Conservation (phyloP, 2,888 invertebrate species). For the Mythimna impura region DNA sequence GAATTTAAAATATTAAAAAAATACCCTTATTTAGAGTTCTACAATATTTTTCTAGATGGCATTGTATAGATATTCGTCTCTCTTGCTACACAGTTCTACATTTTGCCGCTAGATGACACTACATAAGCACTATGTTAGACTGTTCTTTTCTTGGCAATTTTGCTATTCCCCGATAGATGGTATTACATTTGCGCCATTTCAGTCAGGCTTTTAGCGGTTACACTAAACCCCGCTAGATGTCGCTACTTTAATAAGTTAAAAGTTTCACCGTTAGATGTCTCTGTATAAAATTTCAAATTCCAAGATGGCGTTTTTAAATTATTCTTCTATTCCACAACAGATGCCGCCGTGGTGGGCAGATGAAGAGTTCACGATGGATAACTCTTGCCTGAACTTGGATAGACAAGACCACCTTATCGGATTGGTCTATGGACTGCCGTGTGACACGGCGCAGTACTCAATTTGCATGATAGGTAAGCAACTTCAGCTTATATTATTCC, state of each 20-base stretch:
- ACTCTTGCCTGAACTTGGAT: conserved; percentile 87
- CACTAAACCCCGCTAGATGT: conserved; percentile 1
- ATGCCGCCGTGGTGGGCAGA: conserved; percentile 86
- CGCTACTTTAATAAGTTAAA: background rate
- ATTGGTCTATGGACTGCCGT: conserved; percentile 87
- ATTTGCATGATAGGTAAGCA: conserved; percentile 85
- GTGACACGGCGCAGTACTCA: conserved; percentile 87
- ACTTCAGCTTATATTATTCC: background rate
- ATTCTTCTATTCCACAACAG: conserved; percentile 64
- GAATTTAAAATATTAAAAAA: background rate
- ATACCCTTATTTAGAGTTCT: background rate
- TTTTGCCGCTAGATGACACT: background rate
- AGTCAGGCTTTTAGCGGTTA: accelerated
- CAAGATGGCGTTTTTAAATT: background rate
- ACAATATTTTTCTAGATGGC: background rate
- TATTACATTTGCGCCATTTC: no score
- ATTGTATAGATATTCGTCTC: background rate
- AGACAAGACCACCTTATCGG: conserved; percentile 86
- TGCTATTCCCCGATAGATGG: background rate
- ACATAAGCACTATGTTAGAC: accelerated
- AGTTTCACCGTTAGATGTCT: conserved; percentile 14
- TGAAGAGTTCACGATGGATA: conserved; percentile 83
- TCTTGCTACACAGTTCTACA: background rate
- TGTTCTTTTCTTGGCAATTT: background rate
- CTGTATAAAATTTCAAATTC: background rate